Conservation (phyloP, 2,113 vertebrate species). For the Tinamus guttatus region DNA sequence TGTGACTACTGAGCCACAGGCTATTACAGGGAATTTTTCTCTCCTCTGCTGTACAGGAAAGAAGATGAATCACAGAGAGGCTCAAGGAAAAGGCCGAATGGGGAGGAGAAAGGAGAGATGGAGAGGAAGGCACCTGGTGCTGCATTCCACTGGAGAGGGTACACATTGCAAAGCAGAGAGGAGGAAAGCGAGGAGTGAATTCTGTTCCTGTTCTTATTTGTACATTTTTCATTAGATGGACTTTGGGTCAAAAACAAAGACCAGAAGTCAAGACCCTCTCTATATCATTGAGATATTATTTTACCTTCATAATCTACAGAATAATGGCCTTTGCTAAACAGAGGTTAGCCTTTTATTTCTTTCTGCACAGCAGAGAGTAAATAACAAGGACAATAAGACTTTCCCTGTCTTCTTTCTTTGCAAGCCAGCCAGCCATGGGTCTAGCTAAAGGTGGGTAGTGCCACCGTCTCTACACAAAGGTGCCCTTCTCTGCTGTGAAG, state of each 20-base stretch:
- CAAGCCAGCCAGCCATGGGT: neutral
- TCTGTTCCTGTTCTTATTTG: neutral
- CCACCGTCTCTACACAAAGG: too few relatives aligned
- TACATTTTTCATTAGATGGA: neutral
- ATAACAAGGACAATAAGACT: neutral
- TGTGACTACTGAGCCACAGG: neutral
- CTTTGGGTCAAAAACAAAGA: neutral
- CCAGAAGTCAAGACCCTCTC: neutral
- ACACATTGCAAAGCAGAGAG: accelerated
- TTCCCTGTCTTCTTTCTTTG: neutral
- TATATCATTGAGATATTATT: neutral
- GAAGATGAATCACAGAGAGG: neutral
- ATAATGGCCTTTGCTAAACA: neutral
- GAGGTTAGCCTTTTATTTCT: neutral
- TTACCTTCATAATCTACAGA: neutral
- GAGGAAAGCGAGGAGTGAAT: neutral
- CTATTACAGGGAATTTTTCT: neutral
- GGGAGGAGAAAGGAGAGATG: neutral
- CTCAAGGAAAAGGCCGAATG: neutral
- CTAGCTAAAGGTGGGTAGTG: neutral
- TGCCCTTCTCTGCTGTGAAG: too few relatives aligned
- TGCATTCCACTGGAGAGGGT: neutral
- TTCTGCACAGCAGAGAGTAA: neutral
- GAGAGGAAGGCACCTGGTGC: neutral
- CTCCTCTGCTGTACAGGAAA: neutral